Evolutionary conservation across 2,797 vertebrate genomes (phyloP).

Genomic region (Macroramphosus scolopax): DNA sequence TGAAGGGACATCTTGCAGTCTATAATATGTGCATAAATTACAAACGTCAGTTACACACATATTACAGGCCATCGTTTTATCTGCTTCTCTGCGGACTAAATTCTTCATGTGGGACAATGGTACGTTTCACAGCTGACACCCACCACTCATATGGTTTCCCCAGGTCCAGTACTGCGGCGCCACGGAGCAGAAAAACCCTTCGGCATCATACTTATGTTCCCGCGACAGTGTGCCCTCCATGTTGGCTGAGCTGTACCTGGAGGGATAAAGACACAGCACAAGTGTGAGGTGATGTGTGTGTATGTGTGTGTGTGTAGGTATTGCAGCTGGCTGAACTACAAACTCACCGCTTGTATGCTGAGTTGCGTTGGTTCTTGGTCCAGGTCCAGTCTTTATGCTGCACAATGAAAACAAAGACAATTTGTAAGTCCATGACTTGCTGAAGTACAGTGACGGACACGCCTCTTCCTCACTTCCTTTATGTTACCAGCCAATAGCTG

Average conservation of each 20-base stretch:
- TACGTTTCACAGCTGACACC: conserved; percentile 4
- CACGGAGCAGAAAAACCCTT: conserved; percentile 76
- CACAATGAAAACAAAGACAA: conserved; percentile 44
- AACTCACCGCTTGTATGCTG: conserved; percentile 81
- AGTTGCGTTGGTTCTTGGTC: conserved; percentile 76
- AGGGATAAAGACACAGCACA: neutral
- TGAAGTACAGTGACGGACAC: conserved; percentile 6
- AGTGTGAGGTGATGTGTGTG: neutral
- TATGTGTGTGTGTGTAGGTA: neutral
- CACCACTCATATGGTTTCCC: conserved; percentile 75
- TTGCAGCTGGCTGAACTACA: neutral
- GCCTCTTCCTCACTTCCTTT: no score
- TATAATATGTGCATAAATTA: conserved; percentile 61
- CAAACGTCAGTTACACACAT: no score
- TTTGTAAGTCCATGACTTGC: conserved; percentile 1
- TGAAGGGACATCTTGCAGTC: conserved; percentile 82
- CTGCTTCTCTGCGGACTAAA: conserved; percentile 48
- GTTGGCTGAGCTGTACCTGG: conserved; percentile 71
- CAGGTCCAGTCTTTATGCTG: conserved; percentile 83
- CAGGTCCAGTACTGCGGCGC: conserved; percentile 81
- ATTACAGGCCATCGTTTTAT: conserved; percentile 28
- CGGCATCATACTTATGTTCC: conserved; percentile 59
- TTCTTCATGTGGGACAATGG: conserved; percentile 9
- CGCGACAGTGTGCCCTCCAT: conserved; percentile 66
- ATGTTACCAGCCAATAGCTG: no score